Conservation (phyloP, 2,113 vertebrate genomes). For the Sterrhoptilus dennistouni region DNA sequence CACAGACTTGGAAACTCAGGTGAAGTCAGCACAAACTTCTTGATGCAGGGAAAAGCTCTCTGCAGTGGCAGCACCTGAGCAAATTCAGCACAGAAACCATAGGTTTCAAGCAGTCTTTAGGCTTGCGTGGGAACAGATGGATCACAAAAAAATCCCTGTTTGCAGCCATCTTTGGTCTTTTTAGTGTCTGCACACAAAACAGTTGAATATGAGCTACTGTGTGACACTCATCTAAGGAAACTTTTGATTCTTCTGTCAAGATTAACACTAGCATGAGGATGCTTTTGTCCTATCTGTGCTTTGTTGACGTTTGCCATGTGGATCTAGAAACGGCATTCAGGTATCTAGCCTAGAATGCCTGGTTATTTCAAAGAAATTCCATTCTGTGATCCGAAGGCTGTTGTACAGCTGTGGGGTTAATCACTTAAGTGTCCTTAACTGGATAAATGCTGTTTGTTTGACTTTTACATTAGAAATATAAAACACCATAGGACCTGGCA, state of each 20-base stretch:
- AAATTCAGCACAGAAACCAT: background rate
- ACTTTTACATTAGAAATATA: constrained; percentile 45
- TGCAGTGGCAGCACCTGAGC: background rate
- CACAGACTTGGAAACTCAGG: background rate
- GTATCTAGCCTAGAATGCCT: background rate
- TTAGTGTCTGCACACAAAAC: background rate
- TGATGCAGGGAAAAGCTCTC: background rate
- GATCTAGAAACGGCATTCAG: background rate
- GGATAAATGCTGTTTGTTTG: constrained; percentile 21
- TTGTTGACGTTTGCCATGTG: background rate
- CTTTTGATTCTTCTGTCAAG: background rate
- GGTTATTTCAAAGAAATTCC: background rate
- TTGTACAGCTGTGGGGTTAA: background rate
- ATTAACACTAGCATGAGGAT: background rate
- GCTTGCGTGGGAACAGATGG: background rate
- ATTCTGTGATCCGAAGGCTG: background rate
- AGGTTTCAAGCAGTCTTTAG: background rate
- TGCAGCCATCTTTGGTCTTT: background rate
- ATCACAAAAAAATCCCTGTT: fast-evolving
- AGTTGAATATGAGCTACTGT: background rate
- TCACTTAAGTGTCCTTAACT: constrained; percentile 1
- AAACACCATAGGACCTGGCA: background rate
- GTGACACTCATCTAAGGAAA: background rate
- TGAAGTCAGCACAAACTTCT: background rate
- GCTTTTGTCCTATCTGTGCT: background rate